Conservation (phyloP, 2,797 vertebrate genomes). For the Cynodonichthys magdalenae region DNA sequence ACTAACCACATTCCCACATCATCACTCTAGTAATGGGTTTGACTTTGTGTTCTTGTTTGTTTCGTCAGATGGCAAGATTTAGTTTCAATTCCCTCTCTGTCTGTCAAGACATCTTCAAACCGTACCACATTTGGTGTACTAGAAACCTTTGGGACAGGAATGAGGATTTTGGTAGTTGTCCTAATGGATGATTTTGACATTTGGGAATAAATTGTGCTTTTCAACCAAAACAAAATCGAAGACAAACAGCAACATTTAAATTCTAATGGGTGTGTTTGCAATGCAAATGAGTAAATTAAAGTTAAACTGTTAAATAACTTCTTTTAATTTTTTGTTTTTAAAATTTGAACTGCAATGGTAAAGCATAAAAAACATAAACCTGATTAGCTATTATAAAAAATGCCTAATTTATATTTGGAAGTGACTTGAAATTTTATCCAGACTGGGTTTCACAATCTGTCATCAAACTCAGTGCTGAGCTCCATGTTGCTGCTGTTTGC, state of each 20-base stretch:
- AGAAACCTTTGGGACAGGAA: slow-evolving; percentile 10
- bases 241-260: not conserved
- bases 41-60: slow-evolving; percentile 10
- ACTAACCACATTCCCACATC: not conserved
- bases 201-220: slow-evolving; percentile 12
- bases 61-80: slow-evolving; percentile 6
- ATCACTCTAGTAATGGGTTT: not conserved
- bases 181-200: slow-evolving; percentile 5
- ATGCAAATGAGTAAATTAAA: slow-evolving; percentile 3
- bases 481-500: not conserved
- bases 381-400: not conserved
- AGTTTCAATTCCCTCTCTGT: slow-evolving; percentile 4
- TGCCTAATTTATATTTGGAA: not conserved
- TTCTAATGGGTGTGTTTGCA: slow-evolving; percentile 8
- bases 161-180: slow-evolving; percentile 5
- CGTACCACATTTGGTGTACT: slow-evolving; percentile 4
- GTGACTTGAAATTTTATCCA: not conserved
- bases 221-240: slow-evolving; percentile 1
- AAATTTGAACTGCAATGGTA: too few species aligned
- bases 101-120: slow-evolving; percentile 19
- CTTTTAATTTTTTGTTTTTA: not conserved
- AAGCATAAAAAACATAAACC: not conserved
- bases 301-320: not conserved
- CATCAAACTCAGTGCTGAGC: too few species aligned
- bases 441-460: not conserved